A percentile compares a stretch with the other conserved stretches of the same genome.
Conservation (phyloP, 2,888 invertebrate genomes). For the Metellina segmentata region DNA sequence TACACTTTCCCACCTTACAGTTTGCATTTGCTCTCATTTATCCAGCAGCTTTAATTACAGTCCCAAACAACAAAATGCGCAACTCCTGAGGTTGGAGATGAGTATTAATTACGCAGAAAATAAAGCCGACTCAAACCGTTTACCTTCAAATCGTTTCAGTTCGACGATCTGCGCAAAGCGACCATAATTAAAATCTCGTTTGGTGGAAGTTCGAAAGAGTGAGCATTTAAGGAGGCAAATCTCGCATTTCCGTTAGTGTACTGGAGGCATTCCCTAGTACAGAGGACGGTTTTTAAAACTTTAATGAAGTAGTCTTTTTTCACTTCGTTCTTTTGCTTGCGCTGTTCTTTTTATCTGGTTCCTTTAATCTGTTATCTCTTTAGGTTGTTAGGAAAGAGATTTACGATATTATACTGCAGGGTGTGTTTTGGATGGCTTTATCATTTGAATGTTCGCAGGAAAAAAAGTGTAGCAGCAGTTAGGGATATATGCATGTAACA, state of each 20-base stretch:
- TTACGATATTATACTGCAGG: conserved; percentile 16
- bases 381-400: conserved; percentile 12
- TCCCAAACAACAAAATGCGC: not conserved
- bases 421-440: conserved; percentile 5
- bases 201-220: conserved; percentile 15
- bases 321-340: not conserved
- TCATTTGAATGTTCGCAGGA: not conserved
- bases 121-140: not conserved
- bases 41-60: not conserved
- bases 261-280: not conserved
- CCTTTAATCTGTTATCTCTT: conserved; percentile 34
- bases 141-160: conserved; percentile 6
- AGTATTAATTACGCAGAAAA: not conserved
- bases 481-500: not conserved
- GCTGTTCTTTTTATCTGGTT: not conserved
- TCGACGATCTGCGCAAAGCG: conserved; percentile 2
- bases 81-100: not conserved
- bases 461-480: not conserved
- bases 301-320: conserved; percentile 23
- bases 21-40: no score
- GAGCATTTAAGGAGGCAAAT: conserved; percentile 13
- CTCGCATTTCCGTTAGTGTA: conserved; percentile 24
- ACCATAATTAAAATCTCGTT: conserved; percentile 45
- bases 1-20: no score
- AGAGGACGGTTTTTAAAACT: conserved; percentile 21